Evolutionary conservation across 2,113 vertebrate genomes (phyloP).

Genomic region (Arvicanthis niloticus): DNA sequence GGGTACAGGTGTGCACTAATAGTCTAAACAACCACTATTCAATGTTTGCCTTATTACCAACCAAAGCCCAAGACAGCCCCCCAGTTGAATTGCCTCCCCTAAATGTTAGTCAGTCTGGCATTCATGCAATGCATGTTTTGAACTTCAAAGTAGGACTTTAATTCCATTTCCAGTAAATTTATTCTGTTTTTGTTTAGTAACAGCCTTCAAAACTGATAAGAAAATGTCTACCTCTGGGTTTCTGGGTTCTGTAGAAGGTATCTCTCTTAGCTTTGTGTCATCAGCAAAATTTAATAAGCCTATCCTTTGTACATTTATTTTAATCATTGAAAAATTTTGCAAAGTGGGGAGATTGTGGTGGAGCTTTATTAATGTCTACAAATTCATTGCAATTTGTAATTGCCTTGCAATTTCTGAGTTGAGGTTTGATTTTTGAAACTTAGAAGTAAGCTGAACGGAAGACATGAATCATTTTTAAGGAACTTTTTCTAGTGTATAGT

Average conservation of each 20-base stretch:
- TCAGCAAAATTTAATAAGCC: constrained; percentile 32
- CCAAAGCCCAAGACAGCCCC: constrained; percentile 9
- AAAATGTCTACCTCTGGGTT: constrained; percentile 23
- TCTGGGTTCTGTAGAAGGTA: constrained; percentile 11
- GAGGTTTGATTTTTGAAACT: not conserved
- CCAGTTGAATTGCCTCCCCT: not conserved
- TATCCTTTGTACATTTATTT: constrained; percentile 47
- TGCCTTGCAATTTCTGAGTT: constrained; percentile 4
- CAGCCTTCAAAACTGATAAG: constrained; percentile 40
- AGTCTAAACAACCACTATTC: not conserved
- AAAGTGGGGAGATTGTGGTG: not conserved
- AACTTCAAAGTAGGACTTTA: constrained; percentile 47
- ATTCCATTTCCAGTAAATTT: constrained; percentile 14
- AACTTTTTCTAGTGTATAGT: not conserved
- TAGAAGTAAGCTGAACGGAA: not conserved
- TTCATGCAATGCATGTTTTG: not conserved
- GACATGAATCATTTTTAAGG: not conserved
- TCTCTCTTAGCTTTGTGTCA: constrained; percentile 22
- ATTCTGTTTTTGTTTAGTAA: constrained; percentile 59
- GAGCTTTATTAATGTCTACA: constrained; percentile 21
- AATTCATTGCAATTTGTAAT: constrained; percentile 25
- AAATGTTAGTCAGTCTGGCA: not conserved
- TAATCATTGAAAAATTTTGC: not conserved
- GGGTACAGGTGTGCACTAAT: not conserved
- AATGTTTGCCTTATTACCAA: not conserved